Percentiles rank a stretch among this genome's conserved stretches.
Evolutionary conservation across 2,797 vertebrate genomes (phyloP).

Genomic region (Mus minutoides): DNA sequence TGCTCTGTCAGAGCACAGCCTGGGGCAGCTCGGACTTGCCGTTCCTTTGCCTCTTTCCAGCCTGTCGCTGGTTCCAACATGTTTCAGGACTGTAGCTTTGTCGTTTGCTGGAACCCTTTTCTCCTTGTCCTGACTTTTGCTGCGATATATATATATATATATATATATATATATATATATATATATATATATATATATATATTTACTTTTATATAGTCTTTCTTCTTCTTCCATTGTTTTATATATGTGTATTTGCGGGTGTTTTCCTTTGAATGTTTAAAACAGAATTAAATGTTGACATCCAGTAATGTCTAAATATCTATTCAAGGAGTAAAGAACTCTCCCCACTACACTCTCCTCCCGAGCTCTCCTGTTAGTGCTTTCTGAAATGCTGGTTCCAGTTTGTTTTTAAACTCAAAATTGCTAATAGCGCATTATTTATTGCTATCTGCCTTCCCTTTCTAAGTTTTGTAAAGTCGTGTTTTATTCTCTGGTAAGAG

Average conservation of each 20-base stretch:
- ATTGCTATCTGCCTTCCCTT: not conserved
- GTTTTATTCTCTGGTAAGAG: not conserved
- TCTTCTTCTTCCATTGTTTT: not conserved
- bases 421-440: not conserved
- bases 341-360: not conserved
- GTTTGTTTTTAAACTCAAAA: constrained; percentile 7
- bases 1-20: not conserved
- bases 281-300: not conserved
- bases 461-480: not conserved
- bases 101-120: not conserved
- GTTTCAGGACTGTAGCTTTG: not conserved
- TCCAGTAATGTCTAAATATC: not conserved
- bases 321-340: not conserved
- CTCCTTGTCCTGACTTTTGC: not conserved
- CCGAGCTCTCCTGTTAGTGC: not conserved
- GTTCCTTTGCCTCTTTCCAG: not conserved
- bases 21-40: not conserved
- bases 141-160: no score
- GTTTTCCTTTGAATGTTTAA: constrained; percentile 41
- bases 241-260: not conserved
- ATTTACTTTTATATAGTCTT: not conserved
- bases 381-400: not conserved
- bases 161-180: no score
- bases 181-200: no score
- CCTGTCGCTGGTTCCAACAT: not conserved